These are phyloP conservation scores for Leucoraja ocellata DNA, from an alignment of 2,797 vertebrate species.

Conservation along the genomic window DNA sequence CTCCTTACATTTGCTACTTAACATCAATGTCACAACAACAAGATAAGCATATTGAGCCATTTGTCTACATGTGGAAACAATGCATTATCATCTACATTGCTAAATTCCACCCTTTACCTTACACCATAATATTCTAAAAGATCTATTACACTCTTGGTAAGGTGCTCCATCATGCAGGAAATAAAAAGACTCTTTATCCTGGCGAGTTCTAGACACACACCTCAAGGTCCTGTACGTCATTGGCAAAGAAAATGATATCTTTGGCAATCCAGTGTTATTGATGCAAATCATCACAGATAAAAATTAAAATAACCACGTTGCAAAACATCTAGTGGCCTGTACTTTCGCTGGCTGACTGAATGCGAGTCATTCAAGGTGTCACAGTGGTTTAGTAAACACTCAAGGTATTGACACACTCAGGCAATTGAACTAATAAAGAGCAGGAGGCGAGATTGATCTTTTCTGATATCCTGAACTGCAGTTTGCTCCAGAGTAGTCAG, in stretches of 20 bases:
- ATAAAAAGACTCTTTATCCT: neutral
- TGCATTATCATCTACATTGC: no score
- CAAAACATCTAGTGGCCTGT: neutral
- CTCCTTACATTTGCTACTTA: neutral
- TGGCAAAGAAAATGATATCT: neutral
- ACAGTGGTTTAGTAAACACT: neutral
- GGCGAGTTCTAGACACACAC: neutral
- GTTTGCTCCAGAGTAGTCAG: neutral
- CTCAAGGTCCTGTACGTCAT: neutral
- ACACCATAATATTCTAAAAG: neutral
- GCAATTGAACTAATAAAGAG: neutral
- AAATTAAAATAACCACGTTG: neutral
- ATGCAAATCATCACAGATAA: neutral
- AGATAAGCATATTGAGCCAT: neutral
- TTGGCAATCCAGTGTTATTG: neutral
- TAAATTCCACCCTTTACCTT: neutral
- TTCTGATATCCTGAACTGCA: neutral
- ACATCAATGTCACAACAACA: neutral
- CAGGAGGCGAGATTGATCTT: neutral
- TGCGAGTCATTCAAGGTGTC: neutral
- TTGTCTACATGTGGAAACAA: neutral
- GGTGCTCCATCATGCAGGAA: neutral
- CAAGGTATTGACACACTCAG: neutral
- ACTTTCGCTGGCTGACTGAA: neutral
- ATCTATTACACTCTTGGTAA: neutral